A percentile compares a stretch with the other conserved stretches of the same genome.
Evolutionary conservation across 2,797 vertebrate species (phyloP).

Genomic region (Poliocrania exsul): DNA sequence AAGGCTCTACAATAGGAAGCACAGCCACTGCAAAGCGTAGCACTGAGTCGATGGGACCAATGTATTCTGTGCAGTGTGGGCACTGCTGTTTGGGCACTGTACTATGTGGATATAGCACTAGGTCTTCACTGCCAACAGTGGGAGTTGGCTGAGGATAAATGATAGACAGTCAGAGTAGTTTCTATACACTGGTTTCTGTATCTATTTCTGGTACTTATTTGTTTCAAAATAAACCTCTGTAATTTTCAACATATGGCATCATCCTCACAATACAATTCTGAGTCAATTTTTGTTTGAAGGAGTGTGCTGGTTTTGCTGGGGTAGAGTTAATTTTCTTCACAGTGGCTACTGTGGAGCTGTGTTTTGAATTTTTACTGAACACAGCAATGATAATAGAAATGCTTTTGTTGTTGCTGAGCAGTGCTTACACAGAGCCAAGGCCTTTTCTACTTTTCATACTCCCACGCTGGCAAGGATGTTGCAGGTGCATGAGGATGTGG

Average conservation of each 20-base stretch:
- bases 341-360: background rate
- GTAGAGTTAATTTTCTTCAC: background rate
- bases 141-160: background rate
- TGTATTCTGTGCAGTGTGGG: rapidly evolving
- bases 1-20: background rate
- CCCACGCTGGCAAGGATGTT: background rate
- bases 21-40: background rate
- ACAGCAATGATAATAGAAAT: background rate
- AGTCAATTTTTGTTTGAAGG: background rate
- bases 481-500: background rate
- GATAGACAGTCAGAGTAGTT: background rate
- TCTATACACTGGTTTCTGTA: background rate
- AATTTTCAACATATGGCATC: background rate
- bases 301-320: background rate
- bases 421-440: background rate
- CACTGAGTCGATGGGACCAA: background rate
- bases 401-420: background rate
- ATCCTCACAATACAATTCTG: background rate
- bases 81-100: background rate
- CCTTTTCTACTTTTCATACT: background rate
- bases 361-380: background rate
- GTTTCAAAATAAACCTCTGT: background rate
- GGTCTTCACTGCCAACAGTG: background rate
- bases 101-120: background rate
- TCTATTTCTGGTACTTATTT: background rate